A percentile compares a stretch with the other conserved stretches of the same genome.
Conservation (phyloP, 35 echinoderm and acorn worm genomes). For the Ophioderma brevispina region DNA sequence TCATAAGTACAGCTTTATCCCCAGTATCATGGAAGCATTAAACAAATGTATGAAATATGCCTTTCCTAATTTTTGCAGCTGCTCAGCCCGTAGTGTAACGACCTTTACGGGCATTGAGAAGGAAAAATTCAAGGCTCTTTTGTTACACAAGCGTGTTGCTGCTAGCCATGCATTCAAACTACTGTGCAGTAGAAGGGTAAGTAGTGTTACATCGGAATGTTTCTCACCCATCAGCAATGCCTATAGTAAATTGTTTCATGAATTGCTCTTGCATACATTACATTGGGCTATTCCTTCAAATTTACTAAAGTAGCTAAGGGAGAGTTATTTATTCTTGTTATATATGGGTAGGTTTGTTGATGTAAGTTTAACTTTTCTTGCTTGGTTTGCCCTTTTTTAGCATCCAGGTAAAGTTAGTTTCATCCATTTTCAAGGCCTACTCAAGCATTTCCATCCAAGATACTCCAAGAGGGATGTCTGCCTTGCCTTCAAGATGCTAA, state of each 20-base stretch:
- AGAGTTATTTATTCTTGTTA: too few species aligned
- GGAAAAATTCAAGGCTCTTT: conserved; percentile 86
- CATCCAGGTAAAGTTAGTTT: conserved; percentile 84
- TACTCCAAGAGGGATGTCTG: conserved; percentile 70
- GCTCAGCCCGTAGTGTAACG: conserved; percentile 90
- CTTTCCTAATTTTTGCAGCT: conserved; percentile 50
- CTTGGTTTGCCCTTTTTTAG: conserved; percentile 51
- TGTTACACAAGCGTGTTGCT: conserved; percentile 73
- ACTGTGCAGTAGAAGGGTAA: conserved; percentile 91
- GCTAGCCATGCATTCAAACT: conserved; percentile 83
- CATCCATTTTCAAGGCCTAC: conserved; percentile 81
- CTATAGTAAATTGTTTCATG: too few species aligned
- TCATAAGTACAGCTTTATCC: background rate
- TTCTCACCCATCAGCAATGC: too few species aligned
- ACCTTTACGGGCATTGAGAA: conserved; percentile 97
- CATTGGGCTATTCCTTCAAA: too few species aligned
- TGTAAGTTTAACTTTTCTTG: too few species aligned
- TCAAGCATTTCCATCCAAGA: conserved; percentile 69
- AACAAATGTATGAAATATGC: background rate
- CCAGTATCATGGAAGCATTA: background rate
- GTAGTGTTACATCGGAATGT: too few species aligned
- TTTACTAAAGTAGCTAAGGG: too few species aligned
- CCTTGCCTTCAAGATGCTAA: conserved; percentile 78
- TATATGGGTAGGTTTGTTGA: too few species aligned
- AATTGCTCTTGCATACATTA: too few species aligned